A percentile compares a stretch with the other conserved stretches of the same genome.
Evolutionary conservation across 1,140 invertebrate species (phyloP).

Genomic region (Drosophila ohnishii): DNA sequence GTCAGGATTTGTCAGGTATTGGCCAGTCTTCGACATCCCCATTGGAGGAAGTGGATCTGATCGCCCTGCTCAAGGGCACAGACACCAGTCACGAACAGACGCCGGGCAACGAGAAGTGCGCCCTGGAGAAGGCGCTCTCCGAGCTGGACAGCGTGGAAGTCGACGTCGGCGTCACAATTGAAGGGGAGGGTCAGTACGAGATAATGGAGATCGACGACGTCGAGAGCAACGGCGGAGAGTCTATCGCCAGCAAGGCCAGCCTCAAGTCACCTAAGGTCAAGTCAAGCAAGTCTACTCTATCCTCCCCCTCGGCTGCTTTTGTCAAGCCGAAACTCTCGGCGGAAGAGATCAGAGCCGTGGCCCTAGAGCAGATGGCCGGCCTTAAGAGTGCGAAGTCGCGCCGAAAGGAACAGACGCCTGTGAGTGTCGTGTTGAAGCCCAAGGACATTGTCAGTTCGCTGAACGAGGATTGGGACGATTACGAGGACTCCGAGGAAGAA

Average conservation of each 20-base stretch:
- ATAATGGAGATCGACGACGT: constrained; percentile 79
- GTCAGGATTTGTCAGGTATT: constrained; percentile 5
- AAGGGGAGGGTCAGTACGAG: constrained; percentile 78
- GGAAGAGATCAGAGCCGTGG: constrained; percentile 71
- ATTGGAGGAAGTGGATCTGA: constrained; percentile 74
- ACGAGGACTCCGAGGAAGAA: constrained; percentile 50
- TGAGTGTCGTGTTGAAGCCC: constrained; percentile 27
- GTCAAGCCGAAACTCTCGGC: constrained; percentile 55
- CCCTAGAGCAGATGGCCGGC: constrained; percentile 74
- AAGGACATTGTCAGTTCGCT: constrained; percentile 57
- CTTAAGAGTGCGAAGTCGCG: constrained; percentile 45
- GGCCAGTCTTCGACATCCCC: constrained; percentile 19
- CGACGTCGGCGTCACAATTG: constrained; percentile 69
- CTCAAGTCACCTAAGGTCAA: not conserved
- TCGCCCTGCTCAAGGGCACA: constrained; percentile 74
- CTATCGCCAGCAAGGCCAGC: constrained; percentile 9
- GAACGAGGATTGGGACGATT: constrained; percentile 81
- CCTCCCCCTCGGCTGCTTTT: not conserved
- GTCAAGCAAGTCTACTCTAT: not conserved
- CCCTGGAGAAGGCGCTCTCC: constrained; percentile 48
- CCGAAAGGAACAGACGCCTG: constrained; percentile 57
- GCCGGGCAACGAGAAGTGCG: constrained; percentile 8
- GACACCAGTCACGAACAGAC: constrained; percentile 42
- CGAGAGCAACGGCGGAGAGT: constrained; percentile 29
- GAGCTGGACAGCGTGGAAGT: constrained; percentile 50